Percentiles rank a stretch among this genome's conserved stretches.
Conservation (phyloP, 2,113 vertebrate species). For the Ceuthmochares aereus region DNA sequence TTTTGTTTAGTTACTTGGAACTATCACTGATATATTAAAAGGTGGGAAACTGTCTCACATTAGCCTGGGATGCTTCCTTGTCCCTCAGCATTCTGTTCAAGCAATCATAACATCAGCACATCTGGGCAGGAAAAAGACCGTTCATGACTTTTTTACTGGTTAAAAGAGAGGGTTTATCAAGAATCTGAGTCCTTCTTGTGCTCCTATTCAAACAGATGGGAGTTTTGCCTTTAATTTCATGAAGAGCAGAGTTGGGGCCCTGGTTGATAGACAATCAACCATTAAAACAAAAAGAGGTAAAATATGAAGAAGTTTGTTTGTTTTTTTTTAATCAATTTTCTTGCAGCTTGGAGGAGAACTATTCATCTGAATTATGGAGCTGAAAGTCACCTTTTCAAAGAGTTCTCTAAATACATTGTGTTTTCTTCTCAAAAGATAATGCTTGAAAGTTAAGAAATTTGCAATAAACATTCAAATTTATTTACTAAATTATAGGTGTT, state of each 20-base stretch:
- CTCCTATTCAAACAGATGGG: not conserved
- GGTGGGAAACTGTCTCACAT: not conserved
- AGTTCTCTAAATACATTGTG: not conserved
- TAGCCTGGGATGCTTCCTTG: not conserved
- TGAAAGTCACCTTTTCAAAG: not conserved
- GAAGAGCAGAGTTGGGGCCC: rapidly evolving
- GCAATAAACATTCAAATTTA: not conserved
- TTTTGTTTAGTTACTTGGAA: not conserved
- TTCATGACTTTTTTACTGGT: not conserved
- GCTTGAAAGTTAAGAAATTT: not conserved
- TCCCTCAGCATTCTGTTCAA: not conserved
- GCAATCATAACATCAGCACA: not conserved
- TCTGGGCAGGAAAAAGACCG: rapidly evolving
- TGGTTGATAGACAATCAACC: not conserved
- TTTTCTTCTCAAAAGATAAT: not conserved
- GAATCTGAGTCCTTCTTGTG: not conserved
- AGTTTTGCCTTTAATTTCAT: not conserved
- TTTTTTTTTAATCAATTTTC: not conserved
- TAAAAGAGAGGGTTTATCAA: not conserved
- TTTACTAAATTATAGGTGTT: not conserved
- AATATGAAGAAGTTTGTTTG: not conserved
- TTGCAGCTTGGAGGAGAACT: not conserved
- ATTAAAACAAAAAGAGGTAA: not conserved
- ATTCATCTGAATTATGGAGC: not conserved
- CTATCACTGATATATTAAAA: not conserved